These are phyloP conservation scores for Caenorhabditis tropicalis DNA, from an alignment of 1,140 invertebrate species.

Conservation along the genomic window DNA sequence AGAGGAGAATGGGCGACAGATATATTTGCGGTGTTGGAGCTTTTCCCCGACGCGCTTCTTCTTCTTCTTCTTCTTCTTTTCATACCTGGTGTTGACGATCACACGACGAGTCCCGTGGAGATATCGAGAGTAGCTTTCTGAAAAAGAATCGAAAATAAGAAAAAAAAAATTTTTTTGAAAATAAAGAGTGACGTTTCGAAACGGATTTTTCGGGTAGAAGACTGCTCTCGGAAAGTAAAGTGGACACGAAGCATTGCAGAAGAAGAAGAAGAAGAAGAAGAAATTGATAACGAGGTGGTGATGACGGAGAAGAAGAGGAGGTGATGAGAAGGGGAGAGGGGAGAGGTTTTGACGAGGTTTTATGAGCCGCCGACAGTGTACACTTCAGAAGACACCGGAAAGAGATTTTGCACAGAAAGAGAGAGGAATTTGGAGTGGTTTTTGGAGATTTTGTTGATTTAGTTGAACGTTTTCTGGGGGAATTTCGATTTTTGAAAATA, in stretches of 20 bases:
- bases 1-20: too few species aligned
- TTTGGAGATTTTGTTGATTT: too few species aligned
- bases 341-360: slow-evolving; percentile 31
- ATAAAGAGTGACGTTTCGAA: neutral
- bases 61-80: too few species aligned
- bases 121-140: neutral
- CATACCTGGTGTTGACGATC: slow-evolving; percentile 39
- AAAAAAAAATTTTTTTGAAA: neutral
- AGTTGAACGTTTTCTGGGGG: too few species aligned
- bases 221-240: neutral
- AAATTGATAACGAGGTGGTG: slow-evolving; percentile 28
- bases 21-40: too few species aligned
- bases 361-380: slow-evolving; percentile 18
- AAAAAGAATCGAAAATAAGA: too few species aligned
- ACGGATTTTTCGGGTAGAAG: neutral
- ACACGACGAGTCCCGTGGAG: slow-evolving; percentile 30
- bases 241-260: neutral
- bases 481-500: too few species aligned
- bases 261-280: slow-evolving; percentile 29
- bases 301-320: neutral
- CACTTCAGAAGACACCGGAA: neutral
- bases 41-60: too few species aligned
- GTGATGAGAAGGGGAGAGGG: neutral
- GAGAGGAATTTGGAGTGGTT: too few species aligned
- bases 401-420: neutral